Conservation (phyloP, 1,140 invertebrate genomes). For the Drosophila azteca region DNA sequence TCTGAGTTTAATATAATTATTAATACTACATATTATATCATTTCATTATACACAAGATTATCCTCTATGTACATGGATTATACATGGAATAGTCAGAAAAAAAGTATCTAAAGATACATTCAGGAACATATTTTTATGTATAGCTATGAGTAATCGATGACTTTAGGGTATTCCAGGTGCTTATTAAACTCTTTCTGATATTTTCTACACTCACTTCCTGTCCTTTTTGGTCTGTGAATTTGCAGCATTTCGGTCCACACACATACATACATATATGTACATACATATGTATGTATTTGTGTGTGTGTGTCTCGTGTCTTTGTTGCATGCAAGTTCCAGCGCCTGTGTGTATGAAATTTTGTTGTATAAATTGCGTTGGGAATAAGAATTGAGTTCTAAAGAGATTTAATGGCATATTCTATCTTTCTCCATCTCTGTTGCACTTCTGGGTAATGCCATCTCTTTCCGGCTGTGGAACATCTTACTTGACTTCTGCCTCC, state of each 20-base stretch:
- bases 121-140: too few species aligned
- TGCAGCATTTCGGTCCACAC: conserved; percentile 43
- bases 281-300: neutral
- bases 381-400: conserved; percentile 83
- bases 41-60: too few species aligned
- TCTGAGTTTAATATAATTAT: too few species aligned
- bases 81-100: too few species aligned
- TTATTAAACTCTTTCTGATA: conserved; percentile 2
- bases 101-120: too few species aligned
- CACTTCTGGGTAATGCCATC: neutral
- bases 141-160: too few species aligned
- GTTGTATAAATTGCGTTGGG: conserved; percentile 82
- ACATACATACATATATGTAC: neutral
- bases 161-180: conserved; percentile 15
- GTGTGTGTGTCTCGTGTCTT: conserved; percentile 19
- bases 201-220: neutral
- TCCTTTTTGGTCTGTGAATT: conserved; percentile 44
- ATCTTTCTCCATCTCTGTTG: conserved; percentile 28
- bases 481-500: conserved; percentile 40
- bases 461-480: conserved; percentile 15
- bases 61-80: too few species aligned
- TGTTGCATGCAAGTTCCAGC: conserved; percentile 1
- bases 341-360: conserved; percentile 59
- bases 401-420: conserved; percentile 77
- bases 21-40: too few species aligned